A percentile compares a stretch with the other conserved stretches of the same genome.
phyloP scores from a whole-genome alignment of 2,113 vertebrate genomes.

The Saiga tatarica region DNA sequence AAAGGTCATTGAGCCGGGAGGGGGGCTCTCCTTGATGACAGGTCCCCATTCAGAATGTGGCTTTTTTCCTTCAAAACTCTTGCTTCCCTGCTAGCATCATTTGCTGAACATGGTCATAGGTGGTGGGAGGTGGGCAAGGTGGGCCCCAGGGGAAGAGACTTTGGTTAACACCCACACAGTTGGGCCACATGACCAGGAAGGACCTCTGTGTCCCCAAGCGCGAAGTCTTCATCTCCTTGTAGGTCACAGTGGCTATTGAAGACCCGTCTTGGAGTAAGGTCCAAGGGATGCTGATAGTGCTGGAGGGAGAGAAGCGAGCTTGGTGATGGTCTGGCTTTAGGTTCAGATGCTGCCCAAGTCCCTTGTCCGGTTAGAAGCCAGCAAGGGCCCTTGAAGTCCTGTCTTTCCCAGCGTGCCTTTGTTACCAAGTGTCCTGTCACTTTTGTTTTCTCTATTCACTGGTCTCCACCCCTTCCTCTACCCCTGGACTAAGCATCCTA shows the following conservation, averaged over 20 bases:
- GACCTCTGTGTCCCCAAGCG: neutral
- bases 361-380: neutral
- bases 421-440: neutral
- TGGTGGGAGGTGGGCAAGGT: neutral
- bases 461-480: neutral
- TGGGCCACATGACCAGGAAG: neutral
- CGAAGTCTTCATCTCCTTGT: neutral
- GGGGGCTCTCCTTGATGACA: accelerated
- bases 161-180: neutral
- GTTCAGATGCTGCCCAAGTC: neutral
- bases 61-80: neutral
- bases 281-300: neutral
- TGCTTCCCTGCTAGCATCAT: neutral
- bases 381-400: neutral
- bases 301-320: neutral
- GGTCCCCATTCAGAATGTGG: neutral
- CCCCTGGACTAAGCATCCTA: neutral
- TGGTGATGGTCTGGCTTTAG: neutral
- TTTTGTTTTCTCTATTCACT: neutral
- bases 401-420: neutral
- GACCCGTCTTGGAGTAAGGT: neutral
- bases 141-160: accelerated
- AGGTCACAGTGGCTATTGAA: neutral
- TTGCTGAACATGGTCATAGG: neutral
- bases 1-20: neutral